Conservation (phyloP, 2,113 vertebrate genomes). For the Miniopterus natalensis region DNA sequence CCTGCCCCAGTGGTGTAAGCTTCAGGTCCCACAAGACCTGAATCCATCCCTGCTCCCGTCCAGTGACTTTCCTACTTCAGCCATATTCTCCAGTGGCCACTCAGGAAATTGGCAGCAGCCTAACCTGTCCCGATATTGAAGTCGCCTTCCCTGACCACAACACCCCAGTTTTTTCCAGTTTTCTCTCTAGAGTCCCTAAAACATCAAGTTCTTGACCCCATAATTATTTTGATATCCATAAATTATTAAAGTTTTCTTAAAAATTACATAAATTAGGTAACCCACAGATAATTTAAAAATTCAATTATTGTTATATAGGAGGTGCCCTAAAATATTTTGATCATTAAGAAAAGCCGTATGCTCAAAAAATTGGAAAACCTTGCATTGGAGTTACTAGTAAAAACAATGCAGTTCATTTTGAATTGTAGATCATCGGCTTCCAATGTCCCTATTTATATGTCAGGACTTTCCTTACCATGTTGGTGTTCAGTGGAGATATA, state of each 20-base stretch:
- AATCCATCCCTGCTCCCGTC: background rate
- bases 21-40: background rate
- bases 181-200: background rate
- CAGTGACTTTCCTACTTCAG: background rate
- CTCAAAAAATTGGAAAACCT: background rate
- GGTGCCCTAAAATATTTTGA: background rate
- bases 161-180: background rate
- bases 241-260: constrained; percentile 25
- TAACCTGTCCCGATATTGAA: background rate
- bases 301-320: background rate
- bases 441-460: background rate
- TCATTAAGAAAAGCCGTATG: background rate
- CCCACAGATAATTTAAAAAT: background rate
- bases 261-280: constrained; percentile 7
- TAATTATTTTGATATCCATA: background rate
- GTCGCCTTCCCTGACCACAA: background rate
- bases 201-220: background rate
- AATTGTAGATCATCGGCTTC: background rate
- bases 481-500: background rate
- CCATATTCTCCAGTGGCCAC: background rate
- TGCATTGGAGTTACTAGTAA: background rate
- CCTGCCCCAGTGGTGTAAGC: background rate
- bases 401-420: background rate
- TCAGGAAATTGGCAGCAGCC: background rate
- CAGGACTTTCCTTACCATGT: background rate